These are phyloP conservation scores for Irena cyanogastra DNA, from an alignment of 2,113 vertebrate species.

Conservation along the genomic window DNA sequence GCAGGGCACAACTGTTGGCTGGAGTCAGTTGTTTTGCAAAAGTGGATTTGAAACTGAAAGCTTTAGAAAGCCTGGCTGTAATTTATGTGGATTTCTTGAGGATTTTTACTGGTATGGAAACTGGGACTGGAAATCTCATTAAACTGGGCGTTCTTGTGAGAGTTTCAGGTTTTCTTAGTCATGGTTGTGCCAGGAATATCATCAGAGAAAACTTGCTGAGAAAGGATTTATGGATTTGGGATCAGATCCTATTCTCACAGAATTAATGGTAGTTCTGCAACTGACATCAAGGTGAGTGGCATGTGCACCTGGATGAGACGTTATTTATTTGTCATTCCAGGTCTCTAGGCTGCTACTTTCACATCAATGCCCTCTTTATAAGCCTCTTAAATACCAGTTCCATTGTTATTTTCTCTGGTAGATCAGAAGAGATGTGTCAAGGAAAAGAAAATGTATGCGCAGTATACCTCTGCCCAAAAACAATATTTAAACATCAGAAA, in stretches of 20 bases:
- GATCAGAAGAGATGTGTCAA: constrained; percentile 18
- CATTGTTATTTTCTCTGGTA: constrained; percentile 45
- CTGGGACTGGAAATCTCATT: constrained; percentile 57
- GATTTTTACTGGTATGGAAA: constrained; percentile 53
- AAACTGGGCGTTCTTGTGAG: constrained; percentile 47
- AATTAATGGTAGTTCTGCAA: constrained; percentile 11
- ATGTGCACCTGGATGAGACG: constrained; percentile 14
- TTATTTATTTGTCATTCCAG: not conserved
- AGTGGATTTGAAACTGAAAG: not conserved
- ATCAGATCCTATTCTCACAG: constrained; percentile 15
- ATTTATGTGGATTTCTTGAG: constrained; percentile 47
- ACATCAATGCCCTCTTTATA: not conserved
- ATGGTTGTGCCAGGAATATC: constrained; percentile 56
- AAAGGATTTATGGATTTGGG: constrained; percentile 55
- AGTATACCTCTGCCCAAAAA: not conserved
- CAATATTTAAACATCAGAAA: constrained; percentile 52
- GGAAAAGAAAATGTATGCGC: not conserved
- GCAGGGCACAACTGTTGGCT: not conserved
- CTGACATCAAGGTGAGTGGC: constrained; percentile 31
- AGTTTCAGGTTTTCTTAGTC: constrained; percentile 52
- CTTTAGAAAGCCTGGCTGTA: constrained; percentile 9
- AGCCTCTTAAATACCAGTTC: not conserved
- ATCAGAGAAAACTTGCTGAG: constrained; percentile 34
- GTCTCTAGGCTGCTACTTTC: not conserved
- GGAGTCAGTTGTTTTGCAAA: not conserved